phyloP scores from a whole-genome alignment of 2,113 vertebrate species.

The Pollimyrus isidori region DNA sequence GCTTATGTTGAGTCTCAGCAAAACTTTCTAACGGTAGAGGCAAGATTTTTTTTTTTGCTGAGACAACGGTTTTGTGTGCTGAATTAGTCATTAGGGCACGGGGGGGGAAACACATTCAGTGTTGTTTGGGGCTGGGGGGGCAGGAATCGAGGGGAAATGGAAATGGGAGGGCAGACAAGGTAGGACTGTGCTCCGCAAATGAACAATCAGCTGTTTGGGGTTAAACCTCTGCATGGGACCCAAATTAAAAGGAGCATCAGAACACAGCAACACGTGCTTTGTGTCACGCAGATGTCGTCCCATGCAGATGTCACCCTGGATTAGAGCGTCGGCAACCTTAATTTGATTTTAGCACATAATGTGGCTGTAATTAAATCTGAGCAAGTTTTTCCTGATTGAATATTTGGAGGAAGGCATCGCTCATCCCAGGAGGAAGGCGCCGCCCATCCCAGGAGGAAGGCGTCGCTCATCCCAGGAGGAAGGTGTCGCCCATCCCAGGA shows the following conservation, averaged over 20 bases:
- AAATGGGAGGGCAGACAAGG: neutral
- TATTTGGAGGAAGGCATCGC: neutral
- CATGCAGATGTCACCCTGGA: neutral
- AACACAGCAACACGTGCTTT: neutral
- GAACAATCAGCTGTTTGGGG: neutral
- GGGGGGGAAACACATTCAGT: neutral
- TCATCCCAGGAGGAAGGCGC: neutral
- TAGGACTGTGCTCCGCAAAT: neutral
- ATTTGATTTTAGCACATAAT: neutral
- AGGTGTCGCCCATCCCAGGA: neutral
- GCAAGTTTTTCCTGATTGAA: neutral
- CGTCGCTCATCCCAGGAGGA: neutral
- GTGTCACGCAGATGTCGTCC: neutral
- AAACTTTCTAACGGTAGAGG: constrained; percentile 2
- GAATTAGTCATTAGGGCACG: neutral
- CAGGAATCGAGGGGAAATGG: neutral
- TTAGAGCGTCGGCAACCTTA: neutral
- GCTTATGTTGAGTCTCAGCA: constrained; percentile 15
- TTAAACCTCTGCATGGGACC: neutral
- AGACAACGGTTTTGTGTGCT: constrained; percentile 12
- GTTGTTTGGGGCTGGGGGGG: neutral
- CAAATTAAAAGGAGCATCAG: neutral
- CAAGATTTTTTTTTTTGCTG: constrained; percentile 9
- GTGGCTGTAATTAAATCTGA: neutral
- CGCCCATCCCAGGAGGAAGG: neutral